These are phyloP conservation scores for Sepioteuthis lessoniana DNA, from an alignment of 2,888 invertebrate genomes.

Conservation along the genomic window DNA sequence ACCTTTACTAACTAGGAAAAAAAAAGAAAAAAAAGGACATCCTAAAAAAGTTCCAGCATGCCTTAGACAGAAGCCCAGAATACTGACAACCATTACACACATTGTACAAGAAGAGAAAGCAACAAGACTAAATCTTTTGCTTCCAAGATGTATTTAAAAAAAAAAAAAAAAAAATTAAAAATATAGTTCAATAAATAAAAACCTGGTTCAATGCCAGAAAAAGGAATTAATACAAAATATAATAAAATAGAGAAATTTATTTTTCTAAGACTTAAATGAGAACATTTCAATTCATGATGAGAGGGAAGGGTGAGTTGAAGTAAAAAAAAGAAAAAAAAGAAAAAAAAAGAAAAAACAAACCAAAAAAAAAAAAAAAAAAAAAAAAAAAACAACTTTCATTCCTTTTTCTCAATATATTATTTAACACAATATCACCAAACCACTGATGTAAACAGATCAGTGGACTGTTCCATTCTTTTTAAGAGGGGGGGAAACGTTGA, in stretches of 20 bases:
- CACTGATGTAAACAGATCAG: slow-evolving; percentile 16
- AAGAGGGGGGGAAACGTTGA: too few species aligned
- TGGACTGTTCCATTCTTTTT: slow-evolving; percentile 33
- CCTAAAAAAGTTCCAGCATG: too few species aligned
- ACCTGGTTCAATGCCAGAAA: slow-evolving; percentile 5
- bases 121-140: too few species aligned
- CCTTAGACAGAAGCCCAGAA: too few species aligned
- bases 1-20: too few species aligned
- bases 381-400: background rate
- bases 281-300: slow-evolving; percentile 24
- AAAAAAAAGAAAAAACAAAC: background rate
- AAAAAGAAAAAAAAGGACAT: too few species aligned
- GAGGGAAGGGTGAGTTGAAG: background rate
- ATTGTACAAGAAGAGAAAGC: too few species aligned
- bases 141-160: background rate
- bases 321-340: background rate
- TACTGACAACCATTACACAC: too few species aligned
- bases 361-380: background rate
- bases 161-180: background rate
- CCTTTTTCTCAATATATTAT: slow-evolving; percentile 24
- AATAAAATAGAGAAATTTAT: slow-evolving; percentile 33
- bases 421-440: slow-evolving; percentile 33
- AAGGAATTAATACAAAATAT: background rate
- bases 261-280: slow-evolving; percentile 33
- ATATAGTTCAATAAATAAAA: background rate